Percentiles rank a stretch among this genome's conserved stretches.
Evolutionary conservation across 2,888 invertebrate species (phyloP).

Genomic region (Orchesellides sinensis): DNA sequence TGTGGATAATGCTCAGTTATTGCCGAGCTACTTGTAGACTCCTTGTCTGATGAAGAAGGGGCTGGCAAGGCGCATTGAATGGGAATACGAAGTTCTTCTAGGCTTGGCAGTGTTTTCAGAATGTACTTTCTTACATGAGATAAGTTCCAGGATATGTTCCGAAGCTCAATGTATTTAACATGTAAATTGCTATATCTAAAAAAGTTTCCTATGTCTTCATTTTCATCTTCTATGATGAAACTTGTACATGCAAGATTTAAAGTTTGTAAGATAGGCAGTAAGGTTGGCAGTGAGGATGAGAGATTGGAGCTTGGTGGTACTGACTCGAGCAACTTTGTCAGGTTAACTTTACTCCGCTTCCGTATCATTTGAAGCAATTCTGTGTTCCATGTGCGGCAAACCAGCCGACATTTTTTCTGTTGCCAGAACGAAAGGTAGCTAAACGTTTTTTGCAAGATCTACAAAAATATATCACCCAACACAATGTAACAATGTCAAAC

Average conservation of each 20-base stretch:
- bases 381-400: constrained; percentile 60
- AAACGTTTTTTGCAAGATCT: constrained; percentile 64
- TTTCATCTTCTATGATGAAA: constrained; percentile 61
- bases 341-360: constrained; percentile 60
- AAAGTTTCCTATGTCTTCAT: constrained; percentile 20
- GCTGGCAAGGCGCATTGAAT: constrained; percentile 59
- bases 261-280: constrained; percentile 47
- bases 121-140: constrained; percentile 45
- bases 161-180: constrained; percentile 62
- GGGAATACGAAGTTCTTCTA: constrained; percentile 66
- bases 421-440: constrained; percentile 62
- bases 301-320: constrained; percentile 16
- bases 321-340: constrained; percentile 52
- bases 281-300: constrained; percentile 48
- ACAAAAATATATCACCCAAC: not conserved
- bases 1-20: constrained; percentile 39
- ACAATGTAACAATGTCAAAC: not conserved
- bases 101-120: constrained; percentile 52
- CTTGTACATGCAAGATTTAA: constrained; percentile 60
- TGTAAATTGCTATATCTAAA: constrained; percentile 34
- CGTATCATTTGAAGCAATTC: constrained; percentile 52
- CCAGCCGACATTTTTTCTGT: constrained; percentile 67
- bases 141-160: constrained; percentile 61
- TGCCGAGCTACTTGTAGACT: constrained; percentile 8
- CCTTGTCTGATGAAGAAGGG: not conserved